A percentile compares a stretch with the other conserved stretches of the same genome.
These are phyloP conservation scores for Anoncus sp. DNA, from an alignment of 2,888 invertebrate genomes.

Conservation along the genomic window DNA sequence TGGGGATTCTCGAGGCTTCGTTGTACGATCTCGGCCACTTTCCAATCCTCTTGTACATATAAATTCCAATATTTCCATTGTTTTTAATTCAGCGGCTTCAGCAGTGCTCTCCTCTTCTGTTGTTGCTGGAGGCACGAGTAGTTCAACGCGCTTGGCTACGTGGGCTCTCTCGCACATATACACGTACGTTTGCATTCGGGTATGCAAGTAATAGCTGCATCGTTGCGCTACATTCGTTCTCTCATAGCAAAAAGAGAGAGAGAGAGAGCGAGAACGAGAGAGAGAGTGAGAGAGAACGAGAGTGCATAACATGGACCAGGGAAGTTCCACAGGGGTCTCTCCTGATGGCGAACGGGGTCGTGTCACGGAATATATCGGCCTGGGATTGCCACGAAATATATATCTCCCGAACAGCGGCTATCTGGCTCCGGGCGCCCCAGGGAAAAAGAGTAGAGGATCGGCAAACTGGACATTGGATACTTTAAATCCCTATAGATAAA, in stretches of 20 bases:
- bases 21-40: conserved; percentile 29
- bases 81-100: conserved; percentile 66
- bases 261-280: neutral
- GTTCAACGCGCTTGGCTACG: conserved; percentile 11
- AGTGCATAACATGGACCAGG: neutral
- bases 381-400: conserved; percentile 57
- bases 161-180: conserved; percentile 1
- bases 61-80: conserved; percentile 66
- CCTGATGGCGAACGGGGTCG: conserved; percentile 48
- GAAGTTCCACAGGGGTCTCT: conserved; percentile 28
- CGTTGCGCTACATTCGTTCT: conserved; percentile 46
- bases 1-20: conserved; percentile 21
- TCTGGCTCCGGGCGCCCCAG: conserved; percentile 35
- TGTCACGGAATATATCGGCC: conserved; percentile 59
- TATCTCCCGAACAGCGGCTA: conserved; percentile 53
- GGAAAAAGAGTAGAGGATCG: conserved; percentile 40
- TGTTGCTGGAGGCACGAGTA: neutral
- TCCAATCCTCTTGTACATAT: conserved; percentile 26
- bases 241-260: conserved; percentile 10
- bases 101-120: conserved; percentile 20
- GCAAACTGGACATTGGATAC: conserved; percentile 48
- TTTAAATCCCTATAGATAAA: conserved; percentile 57
- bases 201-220: conserved; percentile 43
- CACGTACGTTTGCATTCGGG: conserved; percentile 38
- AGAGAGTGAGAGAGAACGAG: conserved; percentile 1